Percentiles rank a stretch among this genome's conserved stretches.
These are phyloP conservation scores for Drosophila virilis DNA, from an alignment of 1,140 invertebrate species.

Conservation along the genomic window DNA sequence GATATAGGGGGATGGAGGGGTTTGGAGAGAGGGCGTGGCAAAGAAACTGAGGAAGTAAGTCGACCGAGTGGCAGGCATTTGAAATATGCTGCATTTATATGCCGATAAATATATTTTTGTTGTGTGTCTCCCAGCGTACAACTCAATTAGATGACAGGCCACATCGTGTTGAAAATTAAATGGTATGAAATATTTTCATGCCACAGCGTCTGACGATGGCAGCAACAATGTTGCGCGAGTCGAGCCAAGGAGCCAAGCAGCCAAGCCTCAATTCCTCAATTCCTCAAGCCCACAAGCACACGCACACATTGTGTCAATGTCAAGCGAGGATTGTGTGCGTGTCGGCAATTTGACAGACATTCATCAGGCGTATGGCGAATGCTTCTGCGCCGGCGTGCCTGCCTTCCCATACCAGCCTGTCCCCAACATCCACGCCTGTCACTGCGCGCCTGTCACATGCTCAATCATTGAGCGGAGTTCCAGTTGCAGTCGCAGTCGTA, in stretches of 20 bases:
- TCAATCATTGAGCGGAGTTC: conserved; percentile 57
- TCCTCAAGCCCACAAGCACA: not conserved
- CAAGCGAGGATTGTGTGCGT: conserved; percentile 61
- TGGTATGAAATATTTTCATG: conserved; percentile 74
- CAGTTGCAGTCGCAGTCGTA: conserved; percentile 10
- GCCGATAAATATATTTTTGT: conserved; percentile 62
- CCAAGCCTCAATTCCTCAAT: not conserved
- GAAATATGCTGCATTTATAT: conserved; percentile 82
- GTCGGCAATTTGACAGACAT: conserved; percentile 82
- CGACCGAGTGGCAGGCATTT: conserved; percentile 58
- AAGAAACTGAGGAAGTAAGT: conserved; percentile 63
- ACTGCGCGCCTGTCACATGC: conserved; percentile 65
- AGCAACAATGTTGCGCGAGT: conserved; percentile 55
- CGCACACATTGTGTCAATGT: conserved; percentile 59
- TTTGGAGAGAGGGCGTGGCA: not conserved
- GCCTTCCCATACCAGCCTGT: not conserved
- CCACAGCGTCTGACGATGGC: conserved; percentile 17
- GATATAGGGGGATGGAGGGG: not conserved
- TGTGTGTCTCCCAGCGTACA: conserved; percentile 53
- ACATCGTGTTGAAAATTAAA: conserved; percentile 65
- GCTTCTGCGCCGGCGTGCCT: conserved; percentile 7
- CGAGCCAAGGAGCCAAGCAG: not conserved
- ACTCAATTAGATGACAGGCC: conserved; percentile 78
- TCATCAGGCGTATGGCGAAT: conserved; percentile 56
- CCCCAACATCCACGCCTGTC: conserved; percentile 24